phyloP scores from a whole-genome alignment of 2,113 vertebrate genomes.

The Dryoscopus gambensis region DNA sequence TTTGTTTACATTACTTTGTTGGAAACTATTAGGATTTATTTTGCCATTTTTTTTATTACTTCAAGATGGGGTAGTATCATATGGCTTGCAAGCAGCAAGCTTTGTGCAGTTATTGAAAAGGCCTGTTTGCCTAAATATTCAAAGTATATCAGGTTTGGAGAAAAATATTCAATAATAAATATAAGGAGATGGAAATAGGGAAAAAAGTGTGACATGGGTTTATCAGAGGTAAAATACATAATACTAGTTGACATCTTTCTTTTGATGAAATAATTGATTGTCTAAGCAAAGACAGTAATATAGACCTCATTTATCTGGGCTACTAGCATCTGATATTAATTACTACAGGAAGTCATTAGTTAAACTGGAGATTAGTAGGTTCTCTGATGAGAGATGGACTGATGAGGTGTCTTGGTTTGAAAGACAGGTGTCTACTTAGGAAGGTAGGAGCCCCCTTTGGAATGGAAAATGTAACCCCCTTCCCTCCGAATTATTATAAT shows the following conservation, averaged over 20 bases:
- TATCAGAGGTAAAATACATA: background rate
- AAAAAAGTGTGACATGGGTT: background rate
- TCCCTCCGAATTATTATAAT: too few species aligned
- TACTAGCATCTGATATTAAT: background rate
- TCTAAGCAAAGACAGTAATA: background rate
- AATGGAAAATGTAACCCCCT: too few species aligned
- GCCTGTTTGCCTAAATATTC: background rate
- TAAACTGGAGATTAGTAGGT: background rate
- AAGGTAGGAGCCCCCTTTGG: too few species aligned
- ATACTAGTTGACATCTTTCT: background rate
- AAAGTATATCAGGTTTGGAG: background rate
- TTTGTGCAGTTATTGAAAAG: background rate
- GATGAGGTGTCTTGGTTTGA: too few species aligned
- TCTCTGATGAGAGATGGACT: background rate
- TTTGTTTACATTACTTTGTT: conserved; percentile 37
- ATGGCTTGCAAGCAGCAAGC: background rate
- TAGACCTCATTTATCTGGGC: background rate
- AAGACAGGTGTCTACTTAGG: too few species aligned
- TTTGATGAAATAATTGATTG: background rate
- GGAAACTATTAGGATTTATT: background rate
- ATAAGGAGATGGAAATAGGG: background rate
- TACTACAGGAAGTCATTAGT: background rate
- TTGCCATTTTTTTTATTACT: conserved; percentile 40
- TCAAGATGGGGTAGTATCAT: conserved; percentile 9
- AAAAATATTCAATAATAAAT: background rate